Evolutionary conservation across 2,888 invertebrate species (phyloP), one percentile per base, ranked within the genome.

Genomic region (Pristionchus arcanus): DNA sequence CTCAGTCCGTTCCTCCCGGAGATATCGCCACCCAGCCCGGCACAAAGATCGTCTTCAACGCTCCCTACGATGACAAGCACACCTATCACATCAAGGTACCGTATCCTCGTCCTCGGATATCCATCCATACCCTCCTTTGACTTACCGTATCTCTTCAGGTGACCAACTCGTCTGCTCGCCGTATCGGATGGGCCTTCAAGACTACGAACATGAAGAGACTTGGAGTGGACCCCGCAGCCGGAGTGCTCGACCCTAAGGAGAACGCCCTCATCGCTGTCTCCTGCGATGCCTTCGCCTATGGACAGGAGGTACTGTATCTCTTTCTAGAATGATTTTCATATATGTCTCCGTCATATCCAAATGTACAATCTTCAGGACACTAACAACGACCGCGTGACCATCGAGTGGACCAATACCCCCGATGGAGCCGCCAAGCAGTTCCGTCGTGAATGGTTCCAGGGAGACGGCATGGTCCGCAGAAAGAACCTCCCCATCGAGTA

Each of bases 141-240:
- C 15, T 15, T 31, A 71, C 71, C 13, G 34, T 71, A 31, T 71
- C 34, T 71, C n/a, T 71, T 7, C 31, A 81, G 81, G 81, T 81
- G 42, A 81, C 81, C n/a, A 81, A 81, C 81, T 81, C 42, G 2
- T 81, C 81, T 25, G 81, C 81, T 81, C 81, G 81, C 28, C 81
- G 81, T 49, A 81, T 81, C 28, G 81, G 81, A 81, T 81, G 81
- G 81, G 81, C 81, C 25, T 81, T 81, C 81, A 81, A 81, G 81
- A 49, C 81, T 11, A 83, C 83, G 55, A 55, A 83, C 31, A 83
- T 83, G 83, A 83, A 53, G 28, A 53, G 83, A 55, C 83, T 81
- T 3, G 81, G 81, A 42, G 81, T 81, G 21, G 81, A 81, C 49
- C 81, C 81, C 42, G 34, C 31, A 2, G 21, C 83, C 55, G 83